Base-by-base conservation (phyloP, 2,797 vertebrate species). In the Clarias pachynema region DNA sequence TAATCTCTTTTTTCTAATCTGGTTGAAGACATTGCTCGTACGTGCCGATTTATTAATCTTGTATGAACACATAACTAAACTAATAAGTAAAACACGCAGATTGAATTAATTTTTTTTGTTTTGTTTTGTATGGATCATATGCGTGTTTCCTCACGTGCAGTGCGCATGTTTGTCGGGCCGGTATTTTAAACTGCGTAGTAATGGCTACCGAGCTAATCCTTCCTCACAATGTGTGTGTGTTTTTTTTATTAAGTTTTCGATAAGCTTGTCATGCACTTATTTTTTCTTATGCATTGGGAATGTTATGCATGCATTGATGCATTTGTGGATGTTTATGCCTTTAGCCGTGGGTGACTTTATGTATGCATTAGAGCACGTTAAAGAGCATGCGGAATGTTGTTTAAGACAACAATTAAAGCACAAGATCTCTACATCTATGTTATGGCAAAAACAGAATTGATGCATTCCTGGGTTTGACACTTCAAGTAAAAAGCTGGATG, bases 161-260 rank as follows among this genome's bases (percentile, higher is more conserved):
- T 49, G 82, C 34, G 84, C 81, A 49, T 83, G 74, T 78, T 56
- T 77, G 86, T 73, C 81, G 69, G 82, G 82, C 81, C 83, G 90
- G 87, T 92, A 90, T 93, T 91, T 92, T 87, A 88, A 91, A 93
- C 93, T 95, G 93, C 92, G 94, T 91, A 94, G 94, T 91, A 53
- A 37, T 44, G 84, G 40, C 70, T 49, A 29, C 79, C 22, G 8
- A 40, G 65, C 56, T 79, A 14, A 83, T 72, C 65, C 57, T 59
- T 26, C 2, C 37, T 40, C 4, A 26, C 34, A 20, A 0, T 14
- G 3, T 40, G 24, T 5, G 12, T 9, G 12, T 53, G 16, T 26
- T 26, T 16, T 4, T 0, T 44, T 24, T 9, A 22, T 83, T 24
- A 20, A 29, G 4, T 63, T 6, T 90, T 90, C 84, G 90, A 91